Evolutionary conservation across 2,113 vertebrate genomes (phyloP).

Genomic region (Melanocharis versteri): DNA sequence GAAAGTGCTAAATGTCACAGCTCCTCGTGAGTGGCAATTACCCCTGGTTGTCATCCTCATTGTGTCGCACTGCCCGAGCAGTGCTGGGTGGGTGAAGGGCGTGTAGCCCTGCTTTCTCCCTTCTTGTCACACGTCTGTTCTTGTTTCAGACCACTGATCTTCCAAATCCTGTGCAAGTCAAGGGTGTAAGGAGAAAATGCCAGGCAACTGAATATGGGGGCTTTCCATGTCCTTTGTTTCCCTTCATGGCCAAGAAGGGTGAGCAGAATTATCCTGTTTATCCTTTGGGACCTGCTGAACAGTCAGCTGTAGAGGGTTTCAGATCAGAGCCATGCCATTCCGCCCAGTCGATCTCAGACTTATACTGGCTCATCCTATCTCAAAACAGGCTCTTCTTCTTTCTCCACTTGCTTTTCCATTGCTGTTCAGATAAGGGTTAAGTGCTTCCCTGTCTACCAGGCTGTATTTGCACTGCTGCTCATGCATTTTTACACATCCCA

Average conservation of each 20-base stretch:
- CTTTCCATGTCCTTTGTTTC: neutral
- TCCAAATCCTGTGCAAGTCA: neutral
- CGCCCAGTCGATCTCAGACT: neutral
- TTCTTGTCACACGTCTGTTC: neutral
- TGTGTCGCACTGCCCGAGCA: rapidly evolving
- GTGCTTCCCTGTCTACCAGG: neutral
- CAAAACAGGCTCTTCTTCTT: neutral
- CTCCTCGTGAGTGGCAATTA: rapidly evolving
- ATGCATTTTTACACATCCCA: neutral
- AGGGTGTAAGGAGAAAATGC: neutral
- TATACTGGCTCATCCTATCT: neutral
- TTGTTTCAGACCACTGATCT: neutral
- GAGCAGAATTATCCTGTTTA: neutral
- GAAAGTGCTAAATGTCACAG: neutral
- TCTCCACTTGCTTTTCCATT: neutral
- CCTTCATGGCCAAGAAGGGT: neutral
- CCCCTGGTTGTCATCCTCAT: rapidly evolving
- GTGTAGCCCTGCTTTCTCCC: rapidly evolving
- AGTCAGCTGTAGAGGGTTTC: neutral
- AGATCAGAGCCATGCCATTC: neutral
- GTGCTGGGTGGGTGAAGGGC: neutral
- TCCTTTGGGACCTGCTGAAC: neutral
- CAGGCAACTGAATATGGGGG: neutral
- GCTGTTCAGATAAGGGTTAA: neutral
- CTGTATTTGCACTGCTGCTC: neutral